Conservation (phyloP, 2,113 vertebrate genomes). For the Mormyrus lacerda region DNA sequence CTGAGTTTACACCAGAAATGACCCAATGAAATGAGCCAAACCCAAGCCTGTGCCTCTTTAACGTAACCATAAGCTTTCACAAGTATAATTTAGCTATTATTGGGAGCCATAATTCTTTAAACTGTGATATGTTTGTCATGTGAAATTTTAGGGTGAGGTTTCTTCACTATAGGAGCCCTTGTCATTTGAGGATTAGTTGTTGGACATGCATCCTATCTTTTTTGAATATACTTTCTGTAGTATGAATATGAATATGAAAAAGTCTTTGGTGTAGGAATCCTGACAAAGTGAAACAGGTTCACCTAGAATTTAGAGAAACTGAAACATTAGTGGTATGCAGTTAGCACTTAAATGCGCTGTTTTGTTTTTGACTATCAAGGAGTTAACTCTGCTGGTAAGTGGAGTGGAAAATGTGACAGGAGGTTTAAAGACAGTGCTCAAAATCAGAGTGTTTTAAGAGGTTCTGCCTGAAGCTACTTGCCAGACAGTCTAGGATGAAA, state of each 20-base stretch:
- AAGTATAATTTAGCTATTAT: not conserved
- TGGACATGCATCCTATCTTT: not conserved
- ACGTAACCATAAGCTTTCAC: not conserved
- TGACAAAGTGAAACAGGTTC: not conserved
- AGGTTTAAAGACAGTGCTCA: not conserved
- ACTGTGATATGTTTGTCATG: slow-evolving; percentile 1
- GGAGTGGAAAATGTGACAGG: not conserved
- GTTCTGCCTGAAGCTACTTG: not conserved
- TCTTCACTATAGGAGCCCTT: not conserved
- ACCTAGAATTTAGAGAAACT: not conserved
- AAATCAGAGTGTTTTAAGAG: not conserved
- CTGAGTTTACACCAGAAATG: slow-evolving; percentile 7
- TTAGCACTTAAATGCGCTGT: not conserved
- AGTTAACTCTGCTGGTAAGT: not conserved
- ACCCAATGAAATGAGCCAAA: not conserved
- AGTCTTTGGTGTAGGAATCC: not conserved
- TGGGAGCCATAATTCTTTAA: slow-evolving; percentile 5
- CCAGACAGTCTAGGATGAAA: not conserved
- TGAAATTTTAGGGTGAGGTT: slow-evolving; percentile 9
- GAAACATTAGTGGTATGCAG: not conserved
- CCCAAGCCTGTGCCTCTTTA: not conserved
- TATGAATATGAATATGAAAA: not conserved
- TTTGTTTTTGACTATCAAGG: not conserved
- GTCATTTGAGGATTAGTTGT: not conserved
- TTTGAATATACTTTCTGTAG: not conserved